Percentiles rank a stretch among this genome's conserved stretches.
These are phyloP conservation scores for Cirrhinus mrigala DNA, from an alignment of 2,797 vertebrate genomes.

Conservation along the genomic window DNA sequence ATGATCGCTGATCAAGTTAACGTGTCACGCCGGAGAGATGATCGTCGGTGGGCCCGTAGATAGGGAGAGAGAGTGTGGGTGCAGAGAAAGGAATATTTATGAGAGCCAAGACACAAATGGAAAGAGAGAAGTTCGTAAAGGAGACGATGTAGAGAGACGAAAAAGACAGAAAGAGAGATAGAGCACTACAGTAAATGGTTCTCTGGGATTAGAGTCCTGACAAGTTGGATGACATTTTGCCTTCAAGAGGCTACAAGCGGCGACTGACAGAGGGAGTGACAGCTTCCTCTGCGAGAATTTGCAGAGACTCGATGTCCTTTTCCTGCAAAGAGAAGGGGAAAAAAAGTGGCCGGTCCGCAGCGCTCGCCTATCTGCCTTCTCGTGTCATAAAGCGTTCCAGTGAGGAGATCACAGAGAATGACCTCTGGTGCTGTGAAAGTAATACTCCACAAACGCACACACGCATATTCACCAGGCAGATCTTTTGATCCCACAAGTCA, in stretches of 20 bases:
- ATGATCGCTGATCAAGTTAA: conserved; percentile 47
- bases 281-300: conserved; percentile 41
- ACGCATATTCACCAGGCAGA: background rate
- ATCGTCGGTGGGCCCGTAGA: conserved; percentile 21
- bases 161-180: conserved; percentile 18
- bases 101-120: conserved; percentile 18
- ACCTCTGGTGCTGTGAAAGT: conserved; percentile 34
- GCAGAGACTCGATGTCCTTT: conserved; percentile 17
- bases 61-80: conserved; percentile 13
- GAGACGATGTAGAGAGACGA: background rate
- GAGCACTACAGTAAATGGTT: conserved; percentile 39
- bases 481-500: conserved; percentile 29
- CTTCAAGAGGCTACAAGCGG: conserved; percentile 44
- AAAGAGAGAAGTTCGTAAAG: conserved; percentile 8
- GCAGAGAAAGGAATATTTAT: conserved; percentile 40
- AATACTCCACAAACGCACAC: background rate
- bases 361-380: conserved; percentile 8
- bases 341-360: conserved; percentile 4
- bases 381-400: conserved; percentile 17
- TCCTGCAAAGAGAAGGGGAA: background rate
- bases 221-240: conserved; percentile 56
- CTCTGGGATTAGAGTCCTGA: conserved; percentile 51
- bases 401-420: conserved; percentile 43
- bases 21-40: conserved; percentile 44
- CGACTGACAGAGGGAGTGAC: conserved; percentile 48